Evolutionary conservation across 2,113 vertebrate genomes (phyloP).

Genomic region (Nannobrachium achirus): DNA sequence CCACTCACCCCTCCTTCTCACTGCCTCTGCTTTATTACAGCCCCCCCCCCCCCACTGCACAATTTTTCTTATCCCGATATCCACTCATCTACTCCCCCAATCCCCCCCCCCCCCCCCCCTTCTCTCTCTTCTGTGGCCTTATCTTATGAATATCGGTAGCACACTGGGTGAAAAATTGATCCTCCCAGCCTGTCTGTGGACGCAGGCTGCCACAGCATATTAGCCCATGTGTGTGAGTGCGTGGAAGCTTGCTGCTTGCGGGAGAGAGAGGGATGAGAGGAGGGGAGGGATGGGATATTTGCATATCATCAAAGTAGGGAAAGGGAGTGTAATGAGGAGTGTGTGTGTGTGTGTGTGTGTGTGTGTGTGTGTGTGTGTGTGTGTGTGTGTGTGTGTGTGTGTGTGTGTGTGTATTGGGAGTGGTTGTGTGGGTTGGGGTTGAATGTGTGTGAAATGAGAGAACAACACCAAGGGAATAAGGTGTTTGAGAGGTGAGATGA

Average conservation of each 20-base stretch:
- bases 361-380: conserved; percentile 20
- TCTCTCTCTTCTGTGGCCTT: conserved; percentile 70
- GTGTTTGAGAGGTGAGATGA: conserved; percentile 44
- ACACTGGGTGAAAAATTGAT: conserved; percentile 82
- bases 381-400: background rate
- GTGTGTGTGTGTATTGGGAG: conserved; percentile 47
- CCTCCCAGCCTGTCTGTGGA: conserved; percentile 78
- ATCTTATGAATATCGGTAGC: conserved; percentile 80
- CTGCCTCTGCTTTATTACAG: conserved; percentile 43
- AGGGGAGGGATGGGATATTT: conserved; percentile 64
- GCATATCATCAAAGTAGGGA: conserved; percentile 76
- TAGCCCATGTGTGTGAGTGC: conserved; percentile 60
- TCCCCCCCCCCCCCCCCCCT: conserved; percentile 23
- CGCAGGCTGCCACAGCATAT: conserved; percentile 70
- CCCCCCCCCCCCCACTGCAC: conserved; percentile 18
- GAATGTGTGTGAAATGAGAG: conserved; percentile 61
- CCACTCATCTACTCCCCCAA: conserved; percentile 29
- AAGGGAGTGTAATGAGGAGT: conserved; percentile 70
- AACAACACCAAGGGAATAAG: conserved; percentile 45
- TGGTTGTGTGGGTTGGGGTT: conserved; percentile 44
- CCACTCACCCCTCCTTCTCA: conserved; percentile 40
- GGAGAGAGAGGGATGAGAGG: conserved; percentile 40
- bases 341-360: conserved; percentile 32
- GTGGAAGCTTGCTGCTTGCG: conserved; percentile 54
- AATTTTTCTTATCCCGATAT: conserved; percentile 55